A percentile compares a stretch with the other conserved stretches of the same genome.
These are phyloP conservation scores for Piaya cayana DNA, from an alignment of 2,113 vertebrate genomes.

Conservation along the genomic window DNA sequence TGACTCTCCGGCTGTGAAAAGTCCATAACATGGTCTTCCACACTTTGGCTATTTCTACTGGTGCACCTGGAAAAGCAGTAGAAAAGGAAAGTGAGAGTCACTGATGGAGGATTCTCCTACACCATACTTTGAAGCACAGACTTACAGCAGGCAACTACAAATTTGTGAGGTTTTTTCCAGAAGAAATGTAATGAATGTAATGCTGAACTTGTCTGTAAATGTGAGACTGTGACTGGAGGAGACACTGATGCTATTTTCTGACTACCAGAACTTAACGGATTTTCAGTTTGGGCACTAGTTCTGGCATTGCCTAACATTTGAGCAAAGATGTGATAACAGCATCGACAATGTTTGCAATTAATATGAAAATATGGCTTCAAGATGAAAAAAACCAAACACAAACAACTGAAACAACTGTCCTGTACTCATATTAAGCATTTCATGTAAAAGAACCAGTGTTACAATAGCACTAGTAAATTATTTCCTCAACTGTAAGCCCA, in stretches of 20 bases:
- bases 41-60: not conserved
- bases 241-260: not conserved
- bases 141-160: not conserved
- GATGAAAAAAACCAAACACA: not conserved
- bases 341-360: not conserved
- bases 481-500: not conserved
- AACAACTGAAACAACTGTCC: not conserved
- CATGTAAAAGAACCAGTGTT: not conserved
- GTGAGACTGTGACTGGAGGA: not conserved
- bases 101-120: not conserved
- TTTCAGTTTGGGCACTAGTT: not conserved
- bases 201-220: not conserved
- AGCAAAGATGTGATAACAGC: not conserved
- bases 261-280: not conserved
- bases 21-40: constrained; percentile 59
- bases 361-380: not conserved
- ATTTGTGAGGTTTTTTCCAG: not conserved
- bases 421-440: not conserved
- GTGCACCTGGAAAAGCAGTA: constrained; percentile 31
- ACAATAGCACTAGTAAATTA: not conserved
- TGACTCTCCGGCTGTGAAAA: constrained; percentile 64
- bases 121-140: not conserved
- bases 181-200: not conserved
- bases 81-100: not conserved
- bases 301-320: not conserved